phyloP scores from a whole-genome alignment of 2,797 vertebrate genomes.

The Enteromius viviparus region DNA sequence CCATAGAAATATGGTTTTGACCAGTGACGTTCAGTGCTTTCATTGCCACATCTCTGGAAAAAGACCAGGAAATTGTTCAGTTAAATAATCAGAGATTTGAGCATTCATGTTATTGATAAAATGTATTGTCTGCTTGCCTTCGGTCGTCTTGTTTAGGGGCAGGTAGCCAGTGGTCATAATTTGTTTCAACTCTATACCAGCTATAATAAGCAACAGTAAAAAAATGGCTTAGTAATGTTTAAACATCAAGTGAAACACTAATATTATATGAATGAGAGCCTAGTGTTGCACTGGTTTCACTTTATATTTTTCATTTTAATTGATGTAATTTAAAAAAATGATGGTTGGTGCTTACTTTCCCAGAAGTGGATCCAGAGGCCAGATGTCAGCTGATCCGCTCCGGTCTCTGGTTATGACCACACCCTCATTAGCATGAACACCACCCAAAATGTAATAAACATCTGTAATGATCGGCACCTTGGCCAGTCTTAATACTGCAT shows the following conservation, averaged over 20 bases:
- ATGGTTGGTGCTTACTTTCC: conserved; percentile 78
- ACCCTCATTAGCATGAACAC: conserved; percentile 79
- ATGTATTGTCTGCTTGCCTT: conserved; percentile 73
- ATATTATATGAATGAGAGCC: background rate
- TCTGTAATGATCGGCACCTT: conserved; percentile 86
- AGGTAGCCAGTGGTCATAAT: conserved; percentile 92
- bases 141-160: conserved; percentile 79
- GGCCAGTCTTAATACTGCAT: conserved; percentile 83
- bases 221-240: background rate
- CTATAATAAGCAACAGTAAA: conserved; percentile 67
- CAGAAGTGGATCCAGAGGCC: conserved; percentile 83
- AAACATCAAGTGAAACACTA: background rate
- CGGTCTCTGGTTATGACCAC: conserved; percentile 89
- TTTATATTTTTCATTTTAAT: background rate
- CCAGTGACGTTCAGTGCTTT: conserved; percentile 88
- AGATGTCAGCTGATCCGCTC: conserved; percentile 84
- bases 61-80: background rate
- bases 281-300: background rate
- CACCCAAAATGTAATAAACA: conserved; percentile 92
- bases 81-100: background rate
- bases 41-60: conserved; percentile 82
- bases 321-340: background rate
- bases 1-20: conserved; percentile 80
- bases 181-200: conserved; percentile 94
- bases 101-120: background rate